Percentiles rank a stretch among this genome's conserved stretches.
Evolutionary conservation across 2,888 invertebrate species (phyloP).

Genomic region (Melanostoma scalare): DNA sequence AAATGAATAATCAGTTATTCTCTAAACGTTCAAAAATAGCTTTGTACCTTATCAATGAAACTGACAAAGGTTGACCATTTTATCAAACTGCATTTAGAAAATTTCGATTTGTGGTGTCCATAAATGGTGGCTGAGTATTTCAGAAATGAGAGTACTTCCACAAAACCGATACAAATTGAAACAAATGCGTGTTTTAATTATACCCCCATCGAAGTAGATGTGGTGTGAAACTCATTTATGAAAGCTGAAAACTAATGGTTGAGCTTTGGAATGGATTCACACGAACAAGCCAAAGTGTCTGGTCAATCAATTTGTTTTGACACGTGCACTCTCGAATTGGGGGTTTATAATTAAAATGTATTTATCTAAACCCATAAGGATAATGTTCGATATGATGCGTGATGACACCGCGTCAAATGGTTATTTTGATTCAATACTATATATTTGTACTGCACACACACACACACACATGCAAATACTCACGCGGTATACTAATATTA

Average conservation of each 20-base stretch:
- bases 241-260: conserved; percentile 25
- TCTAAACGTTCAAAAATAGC: too few relatives aligned
- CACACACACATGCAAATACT: too few relatives aligned
- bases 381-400: conserved; percentile 44
- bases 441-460: neutral
- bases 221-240: neutral
- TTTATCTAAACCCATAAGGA: conserved; percentile 46
- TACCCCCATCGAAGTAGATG: neutral
- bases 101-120: too few relatives aligned
- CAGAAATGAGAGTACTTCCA: neutral
- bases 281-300: conserved; percentile 28
- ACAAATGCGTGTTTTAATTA: conserved; percentile 23
- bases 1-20: too few relatives aligned
- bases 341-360: conserved; percentile 49
- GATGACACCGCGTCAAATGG: conserved; percentile 39
- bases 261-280: conserved; percentile 11
- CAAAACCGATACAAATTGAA: conserved; percentile 7
- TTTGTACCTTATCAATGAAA: too few relatives aligned
- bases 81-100: too few relatives aligned
- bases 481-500: conserved; percentile 13
- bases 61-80: too few relatives aligned
- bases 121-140: too few relatives aligned
- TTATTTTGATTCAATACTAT: conserved; percentile 25
- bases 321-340: conserved; percentile 9
- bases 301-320: conserved; percentile 31